A percentile compares a stretch with the other conserved stretches of the same genome.
Evolutionary conservation across 2,888 invertebrate species (phyloP).

Genomic region (Sphecodes monilicornis): DNA sequence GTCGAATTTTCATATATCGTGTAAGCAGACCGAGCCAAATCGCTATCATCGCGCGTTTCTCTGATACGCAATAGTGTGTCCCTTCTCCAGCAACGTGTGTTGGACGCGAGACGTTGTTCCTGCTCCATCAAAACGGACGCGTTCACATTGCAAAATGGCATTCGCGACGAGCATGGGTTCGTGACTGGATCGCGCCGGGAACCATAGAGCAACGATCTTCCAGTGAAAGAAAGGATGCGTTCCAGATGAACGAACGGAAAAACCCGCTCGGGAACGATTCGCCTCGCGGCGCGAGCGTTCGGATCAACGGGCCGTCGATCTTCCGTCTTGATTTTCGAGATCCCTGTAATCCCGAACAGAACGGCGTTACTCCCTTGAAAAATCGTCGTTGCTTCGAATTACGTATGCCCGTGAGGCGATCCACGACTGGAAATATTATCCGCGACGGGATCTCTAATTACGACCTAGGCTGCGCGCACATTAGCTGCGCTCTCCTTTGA

Average conservation of each 20-base stretch:
- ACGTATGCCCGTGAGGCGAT: slow-evolving; percentile 44
- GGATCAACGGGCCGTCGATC: not conserved
- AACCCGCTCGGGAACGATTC: not conserved
- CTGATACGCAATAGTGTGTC: not conserved
- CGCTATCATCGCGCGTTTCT: not conserved
- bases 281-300: not conserved
- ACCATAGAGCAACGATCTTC: not conserved
- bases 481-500: slow-evolving; percentile 42
- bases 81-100: not conserved
- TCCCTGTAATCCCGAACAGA: not conserved
- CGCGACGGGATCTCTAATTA: slow-evolving; percentile 69
- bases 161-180: not conserved
- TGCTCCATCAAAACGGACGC: too few relatives aligned
- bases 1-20: too few relatives aligned
- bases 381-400: slow-evolving; percentile 57
- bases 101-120: not conserved
- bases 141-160: too few relatives aligned
- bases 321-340: slow-evolving; percentile 4
- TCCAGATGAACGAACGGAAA: not conserved
- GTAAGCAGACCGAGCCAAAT: not conserved
- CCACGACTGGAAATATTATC: slow-evolving; percentile 65
- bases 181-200: not conserved
- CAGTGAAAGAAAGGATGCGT: not conserved
- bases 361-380: slow-evolving; percentile 25
- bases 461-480: slow-evolving; percentile 49